phyloP scores from a whole-genome alignment of 1,140 invertebrate species.

The Medauroidea extradentata region DNA sequence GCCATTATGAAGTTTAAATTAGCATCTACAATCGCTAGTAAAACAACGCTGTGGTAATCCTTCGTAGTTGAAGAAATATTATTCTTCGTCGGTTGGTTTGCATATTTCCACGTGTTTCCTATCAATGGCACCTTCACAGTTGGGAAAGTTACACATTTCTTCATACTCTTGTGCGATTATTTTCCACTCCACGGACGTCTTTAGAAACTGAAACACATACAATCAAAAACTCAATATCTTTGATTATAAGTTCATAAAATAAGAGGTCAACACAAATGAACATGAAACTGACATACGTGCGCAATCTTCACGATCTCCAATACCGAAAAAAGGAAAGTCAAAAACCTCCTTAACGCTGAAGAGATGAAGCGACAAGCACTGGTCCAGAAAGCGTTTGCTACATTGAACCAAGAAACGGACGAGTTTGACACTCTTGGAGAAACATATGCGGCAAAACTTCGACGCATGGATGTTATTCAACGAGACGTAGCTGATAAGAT shows the following conservation, averaged over 20 bases:
- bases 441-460: constrained; percentile 5
- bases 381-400: not conserved
- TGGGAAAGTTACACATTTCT: constrained; percentile 34
- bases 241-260: not conserved
- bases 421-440: not conserved
- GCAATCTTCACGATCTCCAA: not conserved
- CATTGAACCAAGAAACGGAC: not conserved
- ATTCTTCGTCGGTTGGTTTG: constrained; percentile 30
- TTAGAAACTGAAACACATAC: not conserved
- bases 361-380: not conserved
- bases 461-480: not conserved
- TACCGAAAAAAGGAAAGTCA: not conserved
- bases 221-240: not conserved
- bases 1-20: constrained; percentile 39
- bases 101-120: constrained; percentile 40
- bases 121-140: constrained; percentile 39
- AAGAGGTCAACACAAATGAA: not conserved
- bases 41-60: constrained; percentile 32
- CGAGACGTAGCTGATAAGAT: constrained; percentile 1
- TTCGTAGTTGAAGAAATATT: constrained; percentile 40
- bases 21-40: constrained; percentile 42
- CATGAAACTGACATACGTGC: too few species aligned
- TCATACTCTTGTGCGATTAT: constrained; percentile 25
- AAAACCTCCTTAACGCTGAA: not conserved
- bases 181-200: constrained; percentile 2